These are phyloP conservation scores for Pholis gunnellus DNA, from an alignment of 2,113 vertebrate genomes.

Conservation along the genomic window DNA sequence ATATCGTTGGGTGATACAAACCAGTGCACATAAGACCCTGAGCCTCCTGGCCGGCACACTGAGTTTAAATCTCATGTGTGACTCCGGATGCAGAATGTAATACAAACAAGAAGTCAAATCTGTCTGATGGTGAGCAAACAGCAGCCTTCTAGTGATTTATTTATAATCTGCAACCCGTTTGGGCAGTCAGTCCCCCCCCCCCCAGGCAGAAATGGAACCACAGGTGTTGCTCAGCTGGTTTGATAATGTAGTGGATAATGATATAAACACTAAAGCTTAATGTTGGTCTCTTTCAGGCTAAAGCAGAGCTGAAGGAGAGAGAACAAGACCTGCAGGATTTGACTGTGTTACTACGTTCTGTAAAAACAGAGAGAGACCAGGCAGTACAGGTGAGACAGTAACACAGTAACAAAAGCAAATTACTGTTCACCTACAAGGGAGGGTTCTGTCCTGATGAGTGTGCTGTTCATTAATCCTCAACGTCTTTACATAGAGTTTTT, in stretches of 20 bases:
- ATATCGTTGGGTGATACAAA: too few relatives aligned
- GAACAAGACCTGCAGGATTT: slow-evolving; percentile 77
- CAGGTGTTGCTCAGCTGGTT: background rate
- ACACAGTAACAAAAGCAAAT: too few relatives aligned
- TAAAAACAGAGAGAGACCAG: slow-evolving; percentile 81
- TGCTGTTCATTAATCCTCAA: background rate
- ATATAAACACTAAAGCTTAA: background rate
- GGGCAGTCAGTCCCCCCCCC: background rate
- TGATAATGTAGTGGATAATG: background rate
- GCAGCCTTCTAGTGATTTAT: background rate
- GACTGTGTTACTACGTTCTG: slow-evolving; percentile 66
- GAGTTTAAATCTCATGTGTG: too few relatives aligned
- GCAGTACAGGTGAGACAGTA: slow-evolving; percentile 59
- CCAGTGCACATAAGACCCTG: too few relatives aligned
- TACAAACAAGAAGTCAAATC: background rate
- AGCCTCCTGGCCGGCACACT: too few relatives aligned
- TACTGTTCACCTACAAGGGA: background rate
- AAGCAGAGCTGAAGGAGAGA: slow-evolving; percentile 81
- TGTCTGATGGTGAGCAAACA: too few relatives aligned
- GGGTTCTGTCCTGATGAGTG: background rate
- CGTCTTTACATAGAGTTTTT: background rate
- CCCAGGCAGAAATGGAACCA: background rate
- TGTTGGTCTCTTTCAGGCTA: slow-evolving; percentile 62
- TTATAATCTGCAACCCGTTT: background rate
- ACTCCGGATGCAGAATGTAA: too few relatives aligned